These are phyloP conservation scores for Karalla daura DNA, from an alignment of 2,797 vertebrate genomes.

Conservation along the genomic window DNA sequence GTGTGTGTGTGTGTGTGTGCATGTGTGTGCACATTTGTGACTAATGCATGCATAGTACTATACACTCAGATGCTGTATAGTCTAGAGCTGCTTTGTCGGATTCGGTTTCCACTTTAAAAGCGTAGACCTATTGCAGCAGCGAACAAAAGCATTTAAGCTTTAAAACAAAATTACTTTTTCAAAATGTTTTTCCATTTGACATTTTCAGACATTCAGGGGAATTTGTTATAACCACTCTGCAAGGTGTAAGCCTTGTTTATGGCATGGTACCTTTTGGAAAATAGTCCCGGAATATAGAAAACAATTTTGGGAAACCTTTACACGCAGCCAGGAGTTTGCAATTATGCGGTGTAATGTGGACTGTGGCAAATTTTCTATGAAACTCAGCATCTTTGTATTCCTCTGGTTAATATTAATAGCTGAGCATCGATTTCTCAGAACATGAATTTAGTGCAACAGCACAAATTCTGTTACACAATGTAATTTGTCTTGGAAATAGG, in stretches of 20 bases:
- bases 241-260: neutral
- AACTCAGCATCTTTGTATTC: conserved; percentile 4
- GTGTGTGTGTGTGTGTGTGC: neutral
- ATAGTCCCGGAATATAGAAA: neutral
- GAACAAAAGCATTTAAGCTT: neutral
- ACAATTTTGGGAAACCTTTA: neutral
- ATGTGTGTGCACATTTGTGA: neutral
- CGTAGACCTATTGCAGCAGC: conserved; percentile 10
- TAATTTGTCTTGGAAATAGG: conserved; percentile 8
- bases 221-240: neutral
- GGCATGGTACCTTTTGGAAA: neutral
- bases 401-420: conserved; percentile 24
- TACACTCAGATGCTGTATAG: neutral
- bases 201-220: too few relatives aligned
- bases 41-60: neutral
- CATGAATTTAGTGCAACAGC: conserved; percentile 6
- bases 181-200: neutral
- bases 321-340: neutral
- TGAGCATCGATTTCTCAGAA: conserved; percentile 1
- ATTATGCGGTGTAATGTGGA: neutral
- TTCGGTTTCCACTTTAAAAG: conserved; percentile 17
- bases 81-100: conserved; percentile 8
- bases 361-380: neutral
- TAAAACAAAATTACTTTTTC: neutral
- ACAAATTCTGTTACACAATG: neutral